Percentiles rank a stretch among this genome's conserved stretches.
phyloP scores from a whole-genome alignment of 2,888 invertebrate species.

The Eupsilia transversa region DNA sequence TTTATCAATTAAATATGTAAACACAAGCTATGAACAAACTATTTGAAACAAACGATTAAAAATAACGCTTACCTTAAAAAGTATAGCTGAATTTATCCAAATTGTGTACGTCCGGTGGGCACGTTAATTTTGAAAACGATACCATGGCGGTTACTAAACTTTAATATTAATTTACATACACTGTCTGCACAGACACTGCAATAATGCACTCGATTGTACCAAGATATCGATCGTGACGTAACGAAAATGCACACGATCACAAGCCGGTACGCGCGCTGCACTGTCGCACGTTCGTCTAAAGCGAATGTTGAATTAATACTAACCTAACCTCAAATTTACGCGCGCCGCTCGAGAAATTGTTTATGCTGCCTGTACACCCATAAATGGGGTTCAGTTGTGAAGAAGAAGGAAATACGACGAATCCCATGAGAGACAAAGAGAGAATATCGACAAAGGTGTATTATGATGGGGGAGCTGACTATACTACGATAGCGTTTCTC shows the following conservation, averaged over 20 bases:
- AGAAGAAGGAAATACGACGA: constrained; percentile 75
- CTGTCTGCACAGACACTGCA: constrained; percentile 73
- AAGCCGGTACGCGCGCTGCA: constrained; percentile 65
- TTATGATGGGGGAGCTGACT: constrained; percentile 72
- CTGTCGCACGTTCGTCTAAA: constrained; percentile 80
- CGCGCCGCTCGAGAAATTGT: constrained; percentile 86
- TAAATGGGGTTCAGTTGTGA: constrained; percentile 85
- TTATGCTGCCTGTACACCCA: constrained; percentile 85
- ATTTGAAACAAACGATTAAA: not conserved
- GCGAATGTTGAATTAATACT: constrained; percentile 87
- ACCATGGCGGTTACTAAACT: constrained; percentile 70
- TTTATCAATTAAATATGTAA: not conserved
- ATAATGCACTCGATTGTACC: constrained; percentile 82
- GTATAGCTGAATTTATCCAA: constrained; percentile 73
- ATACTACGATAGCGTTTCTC: constrained; percentile 65
- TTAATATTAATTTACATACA: constrained; percentile 70
- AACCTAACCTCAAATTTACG: constrained; percentile 90
- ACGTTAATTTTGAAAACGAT: constrained; percentile 75
- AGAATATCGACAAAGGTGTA: constrained; percentile 76
- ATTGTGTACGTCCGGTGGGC: constrained; percentile 68
- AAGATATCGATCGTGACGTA: constrained; percentile 83
- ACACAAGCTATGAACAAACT: not conserved
- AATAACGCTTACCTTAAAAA: constrained; percentile 66
- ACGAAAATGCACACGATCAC: constrained; percentile 76
- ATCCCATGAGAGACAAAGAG: constrained; percentile 74